These are phyloP conservation scores for Melinaea marsaeus DNA, from an alignment of 2,888 invertebrate genomes.

Conservation along the genomic window DNA sequence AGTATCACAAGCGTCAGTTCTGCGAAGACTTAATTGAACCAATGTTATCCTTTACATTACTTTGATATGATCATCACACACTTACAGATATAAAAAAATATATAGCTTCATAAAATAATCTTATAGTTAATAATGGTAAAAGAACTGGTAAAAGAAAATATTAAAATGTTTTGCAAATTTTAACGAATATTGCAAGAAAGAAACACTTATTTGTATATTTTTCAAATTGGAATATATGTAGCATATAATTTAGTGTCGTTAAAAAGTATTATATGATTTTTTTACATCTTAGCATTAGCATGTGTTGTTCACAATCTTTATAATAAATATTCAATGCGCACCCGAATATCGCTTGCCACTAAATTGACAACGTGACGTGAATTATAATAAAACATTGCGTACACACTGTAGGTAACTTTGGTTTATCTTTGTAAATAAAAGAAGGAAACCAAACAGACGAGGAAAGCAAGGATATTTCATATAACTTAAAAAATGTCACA, in stretches of 20 bases:
- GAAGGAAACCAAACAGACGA: too few species aligned
- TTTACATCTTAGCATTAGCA: not conserved
- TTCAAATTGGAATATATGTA: too few species aligned
- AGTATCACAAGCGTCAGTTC: conserved; percentile 46
- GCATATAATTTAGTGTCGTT: too few species aligned
- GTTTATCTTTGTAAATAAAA: too few species aligned
- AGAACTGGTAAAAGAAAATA: too few species aligned
- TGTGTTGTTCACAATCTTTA: conserved; percentile 21
- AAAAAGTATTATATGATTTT: too few species aligned
- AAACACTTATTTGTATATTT: too few species aligned
- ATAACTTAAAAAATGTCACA: too few species aligned
- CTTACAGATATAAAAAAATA: conserved; percentile 13
- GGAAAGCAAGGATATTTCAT: too few species aligned
- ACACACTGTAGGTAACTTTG: not conserved
- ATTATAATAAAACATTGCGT: conserved; percentile 31
- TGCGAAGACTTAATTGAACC: conserved; percentile 54
- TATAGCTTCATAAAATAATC: too few species aligned
- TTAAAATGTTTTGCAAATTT: too few species aligned
- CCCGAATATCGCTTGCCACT: conserved; percentile 55
- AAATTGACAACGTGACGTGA: conserved; percentile 63
- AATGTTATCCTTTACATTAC: conserved; percentile 51
- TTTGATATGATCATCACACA: conserved; percentile 28
- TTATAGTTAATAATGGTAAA: not conserved
- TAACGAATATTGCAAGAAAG: too few species aligned
- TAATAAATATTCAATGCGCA: conserved; percentile 51